Evolutionary conservation across 2,113 vertebrate species (phyloP), one percentile per base, ranked within the genome.

Genomic region (Columba janthina): DNA sequence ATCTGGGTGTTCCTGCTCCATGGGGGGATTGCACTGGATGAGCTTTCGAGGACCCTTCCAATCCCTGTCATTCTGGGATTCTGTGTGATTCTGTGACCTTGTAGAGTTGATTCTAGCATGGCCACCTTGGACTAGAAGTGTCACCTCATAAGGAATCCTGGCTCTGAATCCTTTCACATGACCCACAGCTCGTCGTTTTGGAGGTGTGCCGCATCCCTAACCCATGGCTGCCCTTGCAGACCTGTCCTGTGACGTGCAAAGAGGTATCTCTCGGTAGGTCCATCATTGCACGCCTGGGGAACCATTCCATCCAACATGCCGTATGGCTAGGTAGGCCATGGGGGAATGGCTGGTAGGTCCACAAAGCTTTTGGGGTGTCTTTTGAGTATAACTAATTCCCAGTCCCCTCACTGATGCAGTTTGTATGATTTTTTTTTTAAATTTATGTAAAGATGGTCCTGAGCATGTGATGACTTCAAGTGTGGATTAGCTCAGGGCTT

Each of bases 281-380:
- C 26, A 11, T n/a, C 78, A 34, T 6, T 22, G 42, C 22, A 19
- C 11, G 10, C n/a, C 25, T 53, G 50, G 53, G 64, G 32, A 80
- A 12, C 12, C 38, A 2, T 10, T 8, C 14, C 2, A 3, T 29
- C 17, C 40, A 50, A 3, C 10, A 1, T 31, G 56, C 48, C 2
- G 0, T 11, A 9, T 16, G 7, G 25, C 15, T 46, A 36, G 44
- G 50, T 48, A 54, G 38, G 25, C 50, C 18, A 0, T 6, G 25
- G 36, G 77, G 36, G 24, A 78, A 72, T 31, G 69, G 19, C 29
- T 75, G 53, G 32, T 14, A 51, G 12, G 12, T 13, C 42, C 56
- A 70, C 61, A 74, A 65, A 74, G 46, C 17, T 81, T 51, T 57
- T 19, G 70, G 64, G 38, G 15, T 80, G 44, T 46, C 77, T 87